Evolutionary conservation across 2,888 invertebrate genomes (phyloP), one percentile per base, ranked within the genome.

Genomic region (Parnassius apollo): DNA sequence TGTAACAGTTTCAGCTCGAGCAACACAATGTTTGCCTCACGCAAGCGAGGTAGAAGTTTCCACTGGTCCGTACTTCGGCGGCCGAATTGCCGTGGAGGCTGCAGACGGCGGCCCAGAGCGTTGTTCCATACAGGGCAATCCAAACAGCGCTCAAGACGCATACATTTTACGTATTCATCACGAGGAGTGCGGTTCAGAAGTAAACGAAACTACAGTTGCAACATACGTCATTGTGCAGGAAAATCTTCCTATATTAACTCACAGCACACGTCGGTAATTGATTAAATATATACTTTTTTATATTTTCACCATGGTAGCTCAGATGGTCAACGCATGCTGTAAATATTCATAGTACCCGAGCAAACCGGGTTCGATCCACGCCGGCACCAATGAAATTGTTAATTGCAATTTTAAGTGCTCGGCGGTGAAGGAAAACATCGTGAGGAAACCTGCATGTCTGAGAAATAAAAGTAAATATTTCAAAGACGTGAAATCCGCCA

Each of bases 181-280:
- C 76, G 93, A 94, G 57, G 93, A 93, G 71, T 96, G 96, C 75
- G 96, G 95, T 54, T 95, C 95, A 54, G 92, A 94, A 72, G 94
- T 96, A 42, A 96, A 96, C 72, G 95, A 95, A 56, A 95, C 96
- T 25, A 95, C 95, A 0, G 96, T 96, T 35, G 95, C 96, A 51
- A 96, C 96, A 0, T 96, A 96, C 78, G 95, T 96, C 42, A 93
- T 96, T 45, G 96, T 96, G 8, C 96, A 96, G 81, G 96, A 96
- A 81, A 96, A 96, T 83, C 85, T 96, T 63, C 96, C 96, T 4
- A 96, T 96, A 74, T 93, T 96, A 50, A 96, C 96, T 0, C 96
- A 96, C 80, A 96, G 96, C 75, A 96, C 96, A 1, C 85, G 96
- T 69, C 93, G 94, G 94, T 94, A 80, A 75, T 65, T 50, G 62